A percentile compares a stretch with the other conserved stretches of the same genome.
Evolutionary conservation across 23 tunicate species (phyloP).

Genomic region (Trididemnum clinides): DNA sequence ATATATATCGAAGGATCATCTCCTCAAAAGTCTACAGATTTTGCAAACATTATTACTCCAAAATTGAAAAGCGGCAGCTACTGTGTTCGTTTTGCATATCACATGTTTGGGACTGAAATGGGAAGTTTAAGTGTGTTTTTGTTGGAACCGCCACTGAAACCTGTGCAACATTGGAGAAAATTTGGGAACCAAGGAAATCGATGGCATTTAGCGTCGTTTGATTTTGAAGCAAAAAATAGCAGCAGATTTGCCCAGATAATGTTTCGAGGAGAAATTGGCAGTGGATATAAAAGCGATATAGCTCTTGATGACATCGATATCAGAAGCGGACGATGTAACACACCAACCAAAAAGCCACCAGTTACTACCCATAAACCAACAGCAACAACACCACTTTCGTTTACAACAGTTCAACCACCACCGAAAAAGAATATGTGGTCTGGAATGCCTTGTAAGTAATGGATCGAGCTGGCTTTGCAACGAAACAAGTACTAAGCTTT

Average conservation of each 20-base stretch:
- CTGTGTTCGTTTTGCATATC: conserved; percentile 70
- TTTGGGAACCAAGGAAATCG: conserved; percentile 64
- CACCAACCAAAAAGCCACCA: neutral
- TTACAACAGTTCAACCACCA: too few species aligned
- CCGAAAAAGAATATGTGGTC: too few species aligned
- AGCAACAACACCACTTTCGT: conserved; percentile 51
- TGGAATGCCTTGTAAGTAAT: too few species aligned
- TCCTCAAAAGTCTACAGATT: conserved; percentile 26
- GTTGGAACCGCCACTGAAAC: neutral
- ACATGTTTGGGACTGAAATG: conserved; percentile 82
- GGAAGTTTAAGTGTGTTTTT: conserved; percentile 51
- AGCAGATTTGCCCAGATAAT: conserved; percentile 47
- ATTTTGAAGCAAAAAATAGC: neutral
- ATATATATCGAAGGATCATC: conserved; percentile 83
- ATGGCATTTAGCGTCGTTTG: conserved; percentile 44
- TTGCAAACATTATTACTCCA: conserved; percentile 67
- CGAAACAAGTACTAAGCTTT: too few species aligned
- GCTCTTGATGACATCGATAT: conserved; percentile 80
- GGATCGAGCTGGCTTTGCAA: too few species aligned
- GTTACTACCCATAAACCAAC: conserved; percentile 27
- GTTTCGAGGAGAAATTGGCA: conserved; percentile 73
- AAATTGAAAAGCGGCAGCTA: conserved; percentile 52
- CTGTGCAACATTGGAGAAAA: conserved; percentile 10
- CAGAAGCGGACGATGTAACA: conserved; percentile 45
- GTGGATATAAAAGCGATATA: conserved; percentile 72